Percentiles rank a stretch among this genome's conserved stretches.
Conservation (phyloP, 2,113 vertebrate species). For the Myotis davidii region DNA sequence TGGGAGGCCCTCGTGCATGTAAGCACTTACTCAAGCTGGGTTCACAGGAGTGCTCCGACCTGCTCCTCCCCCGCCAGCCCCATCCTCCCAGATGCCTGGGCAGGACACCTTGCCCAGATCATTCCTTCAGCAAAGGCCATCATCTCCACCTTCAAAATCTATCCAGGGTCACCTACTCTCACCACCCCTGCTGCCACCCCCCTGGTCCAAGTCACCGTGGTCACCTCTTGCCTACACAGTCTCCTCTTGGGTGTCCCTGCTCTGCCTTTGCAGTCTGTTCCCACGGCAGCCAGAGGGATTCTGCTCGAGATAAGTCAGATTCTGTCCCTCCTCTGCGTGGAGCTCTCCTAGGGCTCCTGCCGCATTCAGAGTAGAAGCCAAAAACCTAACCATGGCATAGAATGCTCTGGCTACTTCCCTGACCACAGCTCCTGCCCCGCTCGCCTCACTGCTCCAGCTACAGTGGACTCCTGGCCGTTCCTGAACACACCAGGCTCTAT, state of each 20-base stretch:
- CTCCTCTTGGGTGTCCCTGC: not conserved
- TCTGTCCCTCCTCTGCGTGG: not conserved
- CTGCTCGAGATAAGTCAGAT: not conserved
- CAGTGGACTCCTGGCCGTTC: not conserved
- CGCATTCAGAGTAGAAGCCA: not conserved
- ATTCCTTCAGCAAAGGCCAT: not conserved
- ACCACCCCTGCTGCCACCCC: fast-evolving
- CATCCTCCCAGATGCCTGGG: not conserved
- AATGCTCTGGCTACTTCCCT: not conserved
- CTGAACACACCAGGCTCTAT: not conserved
- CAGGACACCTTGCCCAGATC: not conserved
- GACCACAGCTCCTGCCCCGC: too few relatives aligned
- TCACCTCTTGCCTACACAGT: not conserved
- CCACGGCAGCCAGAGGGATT: not conserved
- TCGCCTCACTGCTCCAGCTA: not conserved
- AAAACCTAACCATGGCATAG: not conserved
- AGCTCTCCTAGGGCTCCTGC: not conserved
- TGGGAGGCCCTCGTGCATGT: fast-evolving
- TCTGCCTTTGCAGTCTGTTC: not conserved
- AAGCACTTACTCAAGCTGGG: not conserved
- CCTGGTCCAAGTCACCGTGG: not conserved
- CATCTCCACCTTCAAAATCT: not conserved
- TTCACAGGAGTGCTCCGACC: not conserved
- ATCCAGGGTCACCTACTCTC: not conserved
- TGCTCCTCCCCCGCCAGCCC: not conserved